Base-by-base conservation (phyloP, 2,113 vertebrate species). In the Vombatus ursinus region DNA sequence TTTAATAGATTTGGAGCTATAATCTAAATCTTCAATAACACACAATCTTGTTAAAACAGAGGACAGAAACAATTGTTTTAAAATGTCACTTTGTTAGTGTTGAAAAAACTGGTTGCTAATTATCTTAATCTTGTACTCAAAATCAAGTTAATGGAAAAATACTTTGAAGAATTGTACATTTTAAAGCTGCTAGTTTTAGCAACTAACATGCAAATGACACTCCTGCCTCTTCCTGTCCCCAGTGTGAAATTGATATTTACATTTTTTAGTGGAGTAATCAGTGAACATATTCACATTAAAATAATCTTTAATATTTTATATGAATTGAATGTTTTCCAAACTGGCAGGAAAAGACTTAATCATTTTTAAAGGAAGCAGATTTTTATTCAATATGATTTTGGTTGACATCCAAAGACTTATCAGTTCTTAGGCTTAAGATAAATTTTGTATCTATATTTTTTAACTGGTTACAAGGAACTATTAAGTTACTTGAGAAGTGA, bases 401-500 rank as follows among this genome's bases (percentile, higher is more conserved):
- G 49, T 93, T 96, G 93, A 94, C 95, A 92, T 90, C 4, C 4
- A 95, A 92, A 92, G 26, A 94, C 92, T 91, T 31, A 91, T 3
- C 61, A 92, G 24, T 96, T 93, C 25, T 53, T 52, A 48, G 12
- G 7, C 52, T 93, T 37, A 16, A 94, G 68, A 92, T 93, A 93
- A 96, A 95, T 68, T 93, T 14, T 28, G 92, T 89, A 90, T 94
- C 19, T 26, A 90, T 93, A 94, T 92, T 77, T 94, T 93, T 94
- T 89, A 96, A 96, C 31, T 23, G 22, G 84, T 52, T 96, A 77
- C 3, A 57, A 44, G 92, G 61, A 94, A 31, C 28, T 94, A 44
- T 94, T 57, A 93, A 91, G 50, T 89, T 96, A 93, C 57, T 95
- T 97, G 92, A 96, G 89, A 93, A 77, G 28, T 68, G 94, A 95